These are phyloP conservation scores for Amniataba percoides DNA, from an alignment of 2,797 vertebrate genomes.

Conservation along the genomic window DNA sequence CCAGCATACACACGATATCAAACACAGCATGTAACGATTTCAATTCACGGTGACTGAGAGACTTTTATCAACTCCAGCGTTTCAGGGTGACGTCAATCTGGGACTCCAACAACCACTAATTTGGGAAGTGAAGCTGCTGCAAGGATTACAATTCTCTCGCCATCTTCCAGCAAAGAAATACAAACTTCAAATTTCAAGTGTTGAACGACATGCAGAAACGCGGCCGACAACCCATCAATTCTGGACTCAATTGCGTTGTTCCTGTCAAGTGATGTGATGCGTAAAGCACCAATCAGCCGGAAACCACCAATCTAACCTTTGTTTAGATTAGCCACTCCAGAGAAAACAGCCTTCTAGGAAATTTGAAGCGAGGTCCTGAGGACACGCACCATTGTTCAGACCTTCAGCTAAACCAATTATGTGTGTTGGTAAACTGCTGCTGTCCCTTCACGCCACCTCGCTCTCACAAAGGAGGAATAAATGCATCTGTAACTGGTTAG, in stretches of 20 bases:
- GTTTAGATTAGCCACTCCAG: constrained; percentile 35
- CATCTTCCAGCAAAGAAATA: background rate
- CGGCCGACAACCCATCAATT: background rate
- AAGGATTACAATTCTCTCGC: background rate
- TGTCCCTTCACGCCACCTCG: constrained; percentile 9
- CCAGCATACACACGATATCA: background rate
- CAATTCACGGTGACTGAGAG: background rate
- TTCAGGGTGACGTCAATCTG: background rate
- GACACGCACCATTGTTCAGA: constrained; percentile 32
- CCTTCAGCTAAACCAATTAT: constrained; percentile 65
- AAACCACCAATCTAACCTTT: constrained; percentile 20
- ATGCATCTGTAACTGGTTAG: constrained; percentile 15
- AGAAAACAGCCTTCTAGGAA: constrained; percentile 41
- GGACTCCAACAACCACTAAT: background rate
- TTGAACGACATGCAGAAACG: background rate
- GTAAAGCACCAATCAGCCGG: constrained; percentile 7
- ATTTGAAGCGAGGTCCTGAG: constrained; percentile 1
- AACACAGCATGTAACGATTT: background rate
- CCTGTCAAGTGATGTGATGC: background rate
- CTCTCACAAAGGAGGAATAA: constrained; percentile 8
- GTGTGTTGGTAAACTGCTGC: constrained; percentile 35
- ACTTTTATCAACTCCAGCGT: background rate
- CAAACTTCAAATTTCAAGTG: background rate
- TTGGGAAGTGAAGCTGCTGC: background rate
- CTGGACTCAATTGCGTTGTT: background rate